Evolutionary conservation across 2,113 vertebrate species (phyloP).

Genomic region (Phrynosoma platyrhinos): DNA sequence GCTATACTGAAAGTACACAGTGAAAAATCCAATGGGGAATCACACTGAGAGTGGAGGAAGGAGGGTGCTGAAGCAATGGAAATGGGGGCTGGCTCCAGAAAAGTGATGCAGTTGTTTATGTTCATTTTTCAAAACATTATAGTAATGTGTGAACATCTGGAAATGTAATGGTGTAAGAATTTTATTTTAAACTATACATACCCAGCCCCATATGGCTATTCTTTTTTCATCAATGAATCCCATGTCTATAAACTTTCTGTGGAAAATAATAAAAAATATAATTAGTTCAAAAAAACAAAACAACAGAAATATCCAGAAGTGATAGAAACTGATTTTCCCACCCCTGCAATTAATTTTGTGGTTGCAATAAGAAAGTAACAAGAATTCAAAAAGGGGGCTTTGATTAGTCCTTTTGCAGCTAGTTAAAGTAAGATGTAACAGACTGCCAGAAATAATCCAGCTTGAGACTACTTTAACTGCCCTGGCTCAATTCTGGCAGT

Average conservation of each 20-base stretch:
- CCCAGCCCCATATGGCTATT: slow-evolving; percentile 88
- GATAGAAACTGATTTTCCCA: neutral
- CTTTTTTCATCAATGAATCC: slow-evolving; percentile 85
- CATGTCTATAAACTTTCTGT: slow-evolving; percentile 86
- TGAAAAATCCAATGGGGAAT: neutral
- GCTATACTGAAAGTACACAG: neutral
- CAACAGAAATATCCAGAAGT: too few relatives aligned
- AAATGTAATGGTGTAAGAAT: rapidly evolving
- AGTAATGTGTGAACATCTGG: neutral
- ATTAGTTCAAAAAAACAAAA: slow-evolving; percentile 45
- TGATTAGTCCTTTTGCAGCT: neutral
- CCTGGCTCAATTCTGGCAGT: too few relatives aligned
- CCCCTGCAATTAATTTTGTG: slow-evolving; percentile 35
- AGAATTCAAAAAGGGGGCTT: neutral
- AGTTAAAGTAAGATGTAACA: too few relatives aligned
- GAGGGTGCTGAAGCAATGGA: neutral
- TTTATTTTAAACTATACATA: slow-evolving; percentile 70
- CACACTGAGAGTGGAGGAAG: neutral
- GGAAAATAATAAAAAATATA: slow-evolving; percentile 68
- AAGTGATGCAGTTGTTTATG: neutral
- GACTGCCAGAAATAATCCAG: too few relatives aligned
- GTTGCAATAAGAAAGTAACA: slow-evolving; percentile 48
- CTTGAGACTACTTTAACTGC: too few relatives aligned
- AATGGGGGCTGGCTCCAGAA: neutral
- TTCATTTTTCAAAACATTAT: neutral